phyloP scores from a whole-genome alignment of 2,888 invertebrate genomes.

The Mycogona germanica region DNA sequence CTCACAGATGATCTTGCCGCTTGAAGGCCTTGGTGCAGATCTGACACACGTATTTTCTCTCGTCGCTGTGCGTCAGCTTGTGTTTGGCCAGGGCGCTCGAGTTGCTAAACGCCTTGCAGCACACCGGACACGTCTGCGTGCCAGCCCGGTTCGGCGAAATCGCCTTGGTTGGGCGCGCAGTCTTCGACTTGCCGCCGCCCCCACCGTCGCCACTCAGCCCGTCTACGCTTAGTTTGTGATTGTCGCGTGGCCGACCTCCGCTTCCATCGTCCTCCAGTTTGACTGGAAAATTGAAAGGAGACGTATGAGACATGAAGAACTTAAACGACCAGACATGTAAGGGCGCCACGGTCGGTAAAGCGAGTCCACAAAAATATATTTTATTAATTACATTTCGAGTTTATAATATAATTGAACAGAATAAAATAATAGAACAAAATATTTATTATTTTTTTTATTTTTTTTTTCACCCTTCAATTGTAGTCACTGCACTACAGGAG shows the following conservation, averaged over 20 bases:
- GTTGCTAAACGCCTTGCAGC: slow-evolving; percentile 94
- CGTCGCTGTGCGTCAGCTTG: slow-evolving; percentile 96
- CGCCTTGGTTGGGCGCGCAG: slow-evolving; percentile 65
- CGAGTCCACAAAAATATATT: too few species aligned
- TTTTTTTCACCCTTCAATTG: too few species aligned
- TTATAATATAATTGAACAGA: too few species aligned
- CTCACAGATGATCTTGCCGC: slow-evolving; percentile 97
- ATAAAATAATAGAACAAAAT: too few species aligned
- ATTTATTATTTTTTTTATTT: too few species aligned
- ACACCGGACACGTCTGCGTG: slow-evolving; percentile 87
- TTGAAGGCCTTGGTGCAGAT: slow-evolving; percentile 97
- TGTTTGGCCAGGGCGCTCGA: slow-evolving; percentile 93
- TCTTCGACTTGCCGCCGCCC: slow-evolving; percentile 40
- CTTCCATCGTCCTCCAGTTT: neutral
- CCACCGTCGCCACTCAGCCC: neutral
- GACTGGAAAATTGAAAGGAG: neutral
- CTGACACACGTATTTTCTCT: slow-evolving; percentile 87
- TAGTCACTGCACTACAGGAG: too few species aligned
- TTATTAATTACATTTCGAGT: too few species aligned
- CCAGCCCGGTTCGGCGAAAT: slow-evolving; percentile 82
- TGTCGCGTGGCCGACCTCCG: neutral
- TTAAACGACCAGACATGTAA: too few species aligned
- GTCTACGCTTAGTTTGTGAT: neutral
- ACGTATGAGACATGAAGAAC: neutral
- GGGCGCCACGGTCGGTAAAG: too few species aligned